These are phyloP conservation scores for Microcebus lehilahytsara DNA, from an alignment of 2,113 vertebrate genomes.

Conservation along the genomic window DNA sequence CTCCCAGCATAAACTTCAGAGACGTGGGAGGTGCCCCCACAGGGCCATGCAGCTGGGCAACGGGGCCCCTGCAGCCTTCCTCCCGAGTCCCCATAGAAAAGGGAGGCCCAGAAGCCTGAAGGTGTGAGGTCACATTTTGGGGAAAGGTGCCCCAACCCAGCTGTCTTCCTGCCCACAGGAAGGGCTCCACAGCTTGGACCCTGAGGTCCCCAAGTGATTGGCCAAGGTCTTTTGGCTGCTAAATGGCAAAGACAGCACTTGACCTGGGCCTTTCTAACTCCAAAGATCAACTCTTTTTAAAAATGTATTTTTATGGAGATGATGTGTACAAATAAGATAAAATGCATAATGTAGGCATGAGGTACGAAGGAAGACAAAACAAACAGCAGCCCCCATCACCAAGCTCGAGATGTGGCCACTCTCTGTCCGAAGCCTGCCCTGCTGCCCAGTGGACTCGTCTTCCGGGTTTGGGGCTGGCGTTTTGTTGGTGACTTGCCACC, in stretches of 20 bases:
- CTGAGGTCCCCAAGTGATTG: not conserved
- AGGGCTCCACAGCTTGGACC: fast-evolving
- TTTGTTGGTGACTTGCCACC: not conserved
- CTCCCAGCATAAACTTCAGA: not conserved
- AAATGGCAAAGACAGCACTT: not conserved
- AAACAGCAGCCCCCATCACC: not conserved
- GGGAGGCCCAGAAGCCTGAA: not conserved
- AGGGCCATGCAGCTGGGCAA: fast-evolving
- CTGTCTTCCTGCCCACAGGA: not conserved
- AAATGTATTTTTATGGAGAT: not conserved
- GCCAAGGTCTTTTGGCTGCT: not conserved
- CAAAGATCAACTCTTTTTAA: not conserved
- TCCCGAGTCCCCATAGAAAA: not conserved
- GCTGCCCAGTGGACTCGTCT: not conserved
- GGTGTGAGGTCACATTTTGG: fast-evolving
- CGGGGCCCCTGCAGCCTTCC: not conserved
- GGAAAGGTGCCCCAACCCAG: fast-evolving
- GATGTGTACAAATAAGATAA: not conserved
- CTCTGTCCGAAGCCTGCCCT: fast-evolving
- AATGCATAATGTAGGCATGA: not conserved
- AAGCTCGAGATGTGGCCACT: not conserved
- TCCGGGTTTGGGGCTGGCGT: not conserved
- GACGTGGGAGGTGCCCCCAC: not conserved
- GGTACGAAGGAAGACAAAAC: not conserved
- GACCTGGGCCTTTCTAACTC: not conserved